Conservation (phyloP, 1,140 invertebrate genomes). For the Harpegnathos saltator region DNA sequence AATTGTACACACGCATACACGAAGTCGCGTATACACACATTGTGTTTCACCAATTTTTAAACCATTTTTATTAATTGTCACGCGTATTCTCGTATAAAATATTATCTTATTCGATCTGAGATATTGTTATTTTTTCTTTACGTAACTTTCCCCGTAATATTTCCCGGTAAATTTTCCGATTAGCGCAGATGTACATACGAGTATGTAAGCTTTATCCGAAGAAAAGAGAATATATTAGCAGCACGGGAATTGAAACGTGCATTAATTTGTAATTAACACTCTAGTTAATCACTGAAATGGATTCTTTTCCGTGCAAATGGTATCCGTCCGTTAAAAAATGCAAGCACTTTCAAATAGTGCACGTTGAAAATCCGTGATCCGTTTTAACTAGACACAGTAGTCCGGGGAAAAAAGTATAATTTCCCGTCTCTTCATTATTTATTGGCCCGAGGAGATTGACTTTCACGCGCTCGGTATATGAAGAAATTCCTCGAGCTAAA, state of each 20-base stretch:
- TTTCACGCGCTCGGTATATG: not conserved
- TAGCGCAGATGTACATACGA: too few species aligned
- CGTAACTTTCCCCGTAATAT: too few species aligned
- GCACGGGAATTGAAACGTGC: conserved; percentile 2
- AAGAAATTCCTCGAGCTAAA: not conserved
- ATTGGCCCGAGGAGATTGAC: not conserved
- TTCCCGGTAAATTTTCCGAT: not conserved
- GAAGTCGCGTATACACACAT: not conserved
- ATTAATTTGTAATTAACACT: conserved; percentile 55
- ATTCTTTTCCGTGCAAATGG: not conserved
- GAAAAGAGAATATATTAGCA: conserved; percentile 33
- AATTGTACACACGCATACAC: not conserved
- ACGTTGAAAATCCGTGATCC: not conserved
- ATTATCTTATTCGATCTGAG: too few species aligned
- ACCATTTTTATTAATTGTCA: too few species aligned
- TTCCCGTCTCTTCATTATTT: not conserved
- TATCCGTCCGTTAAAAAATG: conserved; percentile 56
- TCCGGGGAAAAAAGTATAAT: conserved; percentile 30
- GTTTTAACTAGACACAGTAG: conserved; percentile 10
- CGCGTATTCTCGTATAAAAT: too few species aligned
- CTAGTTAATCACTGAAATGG: not conserved
- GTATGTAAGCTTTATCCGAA: not conserved
- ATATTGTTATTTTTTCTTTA: too few species aligned
- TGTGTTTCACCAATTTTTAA: not conserved
- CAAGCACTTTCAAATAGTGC: conserved; percentile 51